These are phyloP conservation scores for Sebastes oblongus DNA, from an alignment of 2,797 vertebrate species.

Conservation along the genomic window DNA sequence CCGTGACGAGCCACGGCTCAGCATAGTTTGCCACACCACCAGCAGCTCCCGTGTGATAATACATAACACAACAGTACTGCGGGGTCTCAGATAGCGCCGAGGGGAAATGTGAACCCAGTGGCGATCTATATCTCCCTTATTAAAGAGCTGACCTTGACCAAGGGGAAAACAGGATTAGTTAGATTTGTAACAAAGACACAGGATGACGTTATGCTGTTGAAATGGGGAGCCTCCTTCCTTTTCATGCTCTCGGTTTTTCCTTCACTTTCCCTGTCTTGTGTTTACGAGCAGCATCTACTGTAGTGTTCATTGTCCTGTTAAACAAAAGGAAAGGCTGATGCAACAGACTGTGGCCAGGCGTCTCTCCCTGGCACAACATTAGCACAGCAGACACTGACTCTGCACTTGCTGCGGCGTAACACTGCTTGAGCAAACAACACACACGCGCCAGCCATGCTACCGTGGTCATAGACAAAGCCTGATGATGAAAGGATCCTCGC, in stretches of 20 bases:
- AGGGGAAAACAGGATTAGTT: conserved; percentile 66
- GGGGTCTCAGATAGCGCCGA: conserved; percentile 58
- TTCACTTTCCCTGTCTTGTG: conserved; percentile 34
- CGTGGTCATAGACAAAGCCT: conserved; percentile 29
- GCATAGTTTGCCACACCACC: conserved; percentile 57
- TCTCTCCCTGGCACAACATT: conserved; percentile 60
- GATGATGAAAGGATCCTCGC: conserved; percentile 47
- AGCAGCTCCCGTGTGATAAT: conserved; percentile 70
- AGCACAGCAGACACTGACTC: conserved; percentile 66
- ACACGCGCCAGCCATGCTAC: conserved; percentile 8
- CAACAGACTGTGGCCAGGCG: conserved; percentile 63
- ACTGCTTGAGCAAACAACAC: conserved; percentile 40
- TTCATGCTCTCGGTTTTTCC: conserved; percentile 13
- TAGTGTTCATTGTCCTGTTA: conserved; percentile 66
- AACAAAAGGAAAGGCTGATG: conserved; percentile 73
- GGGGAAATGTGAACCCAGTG: conserved; percentile 65
- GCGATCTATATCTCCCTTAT: conserved; percentile 77
- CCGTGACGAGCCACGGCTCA: conserved; percentile 61
- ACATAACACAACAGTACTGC: conserved; percentile 64
- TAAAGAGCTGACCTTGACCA: conserved; percentile 78
- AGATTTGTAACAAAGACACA: conserved; percentile 54
- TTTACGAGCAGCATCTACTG: conserved; percentile 21
- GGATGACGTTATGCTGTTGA: conserved; percentile 51
- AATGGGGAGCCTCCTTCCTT: conserved; percentile 43
- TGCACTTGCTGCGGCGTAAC: conserved; percentile 46